Evolutionary conservation across 30 jellyfish, hydroid and myxozoan species (phyloP), one percentile per base, ranked within the genome.

Genomic region (Cassiopea xamachana): DNA sequence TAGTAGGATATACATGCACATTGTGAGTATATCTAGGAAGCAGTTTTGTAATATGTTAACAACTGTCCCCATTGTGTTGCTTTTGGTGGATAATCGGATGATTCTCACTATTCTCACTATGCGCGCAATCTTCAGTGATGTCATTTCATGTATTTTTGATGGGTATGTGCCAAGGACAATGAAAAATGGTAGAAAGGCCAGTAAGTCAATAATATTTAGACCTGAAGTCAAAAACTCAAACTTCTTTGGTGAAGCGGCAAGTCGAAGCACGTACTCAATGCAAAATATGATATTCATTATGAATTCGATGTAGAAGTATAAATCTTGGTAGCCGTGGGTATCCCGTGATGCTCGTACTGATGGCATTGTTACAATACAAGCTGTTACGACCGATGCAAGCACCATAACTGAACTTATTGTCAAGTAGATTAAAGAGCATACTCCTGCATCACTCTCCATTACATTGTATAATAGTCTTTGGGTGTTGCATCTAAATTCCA

Each of bases 111-210:
- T 69, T 62, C 98, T 83, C 7, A 88, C 51, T 17, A 81, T 76
- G 16, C 98, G 93, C 45, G 79, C 75, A 6, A 87, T 46, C 70
- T 90, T 79, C 60, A 92, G 55, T 14, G 80, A 70, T 7, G 92
- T 84, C 74, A 84, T 68, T 46, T 84, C 92, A 7, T 84, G 61
- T 46, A 84, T 7, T 73, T 55, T 47, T 46, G 92, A 69, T 9
- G 85, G 46, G 77, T 84, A 85, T 44, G 51, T 61, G 48, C 74
- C 85, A 49, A 84, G 92, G 55, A 84, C 51, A 47, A 82, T 46
- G 39, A 92, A 84, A 69, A 83, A 92, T 45, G 91, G 89, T 47
- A 87, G 44, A 73, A 92, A 73, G 10, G 98, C 93, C 73, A 77
- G 46, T 17, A 87, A 39, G 50, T 92, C 98, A 46, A 92, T 71